Conservation (phyloP, 2,888 invertebrate genomes). For the Tipula unca region DNA sequence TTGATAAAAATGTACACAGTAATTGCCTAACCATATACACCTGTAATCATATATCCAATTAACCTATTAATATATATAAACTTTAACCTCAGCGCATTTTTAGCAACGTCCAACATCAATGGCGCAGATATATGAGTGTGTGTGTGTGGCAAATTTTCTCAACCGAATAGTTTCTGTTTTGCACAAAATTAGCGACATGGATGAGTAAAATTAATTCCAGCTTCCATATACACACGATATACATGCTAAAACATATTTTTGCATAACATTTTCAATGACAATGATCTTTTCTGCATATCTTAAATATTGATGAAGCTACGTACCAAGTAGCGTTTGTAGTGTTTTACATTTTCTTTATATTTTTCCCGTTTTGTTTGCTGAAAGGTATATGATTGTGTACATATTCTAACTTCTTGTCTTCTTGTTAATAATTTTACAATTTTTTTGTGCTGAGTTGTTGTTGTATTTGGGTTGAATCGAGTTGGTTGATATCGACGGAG, state of each 20-base stretch:
- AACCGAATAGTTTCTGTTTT: not conserved
- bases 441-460: not conserved
- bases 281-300: not conserved
- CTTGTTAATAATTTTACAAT: not conserved
- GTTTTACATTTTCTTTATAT: not conserved
- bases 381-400: not conserved
- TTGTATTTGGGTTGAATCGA: not conserved
- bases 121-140: not conserved
- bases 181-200: not conserved
- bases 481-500: not conserved
- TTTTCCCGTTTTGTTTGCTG: not conserved
- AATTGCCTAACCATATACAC: not conserved
- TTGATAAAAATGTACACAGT: not conserved
- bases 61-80: not conserved
- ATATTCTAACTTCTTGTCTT: not conserved
- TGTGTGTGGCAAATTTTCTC: not conserved
- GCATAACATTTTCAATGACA: slow-evolving; percentile 4
- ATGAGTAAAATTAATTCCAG: not conserved
- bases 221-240: not conserved
- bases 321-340: not conserved
- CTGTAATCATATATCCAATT: not conserved
- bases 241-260: not conserved
- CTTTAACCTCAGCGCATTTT: not conserved
- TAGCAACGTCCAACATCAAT: not conserved
- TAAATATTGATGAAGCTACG: not conserved